phyloP scores from a whole-genome alignment of 2,113 vertebrate genomes.

The Pontoporia blainvillei region DNA sequence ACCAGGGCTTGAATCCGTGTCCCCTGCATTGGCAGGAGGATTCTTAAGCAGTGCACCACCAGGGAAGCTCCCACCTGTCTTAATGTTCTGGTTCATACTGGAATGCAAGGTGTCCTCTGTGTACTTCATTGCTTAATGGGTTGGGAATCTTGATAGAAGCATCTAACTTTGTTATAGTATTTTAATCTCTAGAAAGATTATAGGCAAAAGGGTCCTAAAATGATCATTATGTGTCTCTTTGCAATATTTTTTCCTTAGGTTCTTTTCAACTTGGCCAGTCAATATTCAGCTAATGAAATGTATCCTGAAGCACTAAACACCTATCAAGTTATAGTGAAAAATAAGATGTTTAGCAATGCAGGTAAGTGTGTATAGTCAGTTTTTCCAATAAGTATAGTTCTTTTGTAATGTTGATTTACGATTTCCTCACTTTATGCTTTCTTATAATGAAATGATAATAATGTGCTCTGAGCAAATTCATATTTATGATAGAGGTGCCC shows the following conservation, averaged over 20 bases:
- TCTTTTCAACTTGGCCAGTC: conserved; percentile 95
- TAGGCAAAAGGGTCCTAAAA: neutral
- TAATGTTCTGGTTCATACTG: neutral
- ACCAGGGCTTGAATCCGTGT: too few species aligned
- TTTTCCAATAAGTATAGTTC: neutral
- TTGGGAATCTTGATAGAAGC: neutral
- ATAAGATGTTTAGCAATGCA: conserved; percentile 96
- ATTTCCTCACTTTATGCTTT: neutral
- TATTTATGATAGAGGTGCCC: neutral
- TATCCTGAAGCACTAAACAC: conserved; percentile 95
- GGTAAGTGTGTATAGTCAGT: conserved; percentile 80
- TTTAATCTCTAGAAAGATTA: neutral
- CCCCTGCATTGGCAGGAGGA: too few species aligned
- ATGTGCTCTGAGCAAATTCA: neutral
- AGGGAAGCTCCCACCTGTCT: neutral
- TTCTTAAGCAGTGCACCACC: too few species aligned
- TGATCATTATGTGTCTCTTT: conserved; percentile 38
- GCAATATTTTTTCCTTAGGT: conserved; percentile 83
- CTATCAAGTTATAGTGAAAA: conserved; percentile 97
- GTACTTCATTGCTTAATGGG: neutral
- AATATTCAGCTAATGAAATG: conserved; percentile 96
- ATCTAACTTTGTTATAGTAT: neutral
- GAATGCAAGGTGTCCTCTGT: neutral
- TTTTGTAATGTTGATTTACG: conserved; percentile 9
- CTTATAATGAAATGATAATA: conserved; percentile 13